Base-by-base conservation (phyloP, 2,797 vertebrate species). In the Sebastes itinus region DNA sequence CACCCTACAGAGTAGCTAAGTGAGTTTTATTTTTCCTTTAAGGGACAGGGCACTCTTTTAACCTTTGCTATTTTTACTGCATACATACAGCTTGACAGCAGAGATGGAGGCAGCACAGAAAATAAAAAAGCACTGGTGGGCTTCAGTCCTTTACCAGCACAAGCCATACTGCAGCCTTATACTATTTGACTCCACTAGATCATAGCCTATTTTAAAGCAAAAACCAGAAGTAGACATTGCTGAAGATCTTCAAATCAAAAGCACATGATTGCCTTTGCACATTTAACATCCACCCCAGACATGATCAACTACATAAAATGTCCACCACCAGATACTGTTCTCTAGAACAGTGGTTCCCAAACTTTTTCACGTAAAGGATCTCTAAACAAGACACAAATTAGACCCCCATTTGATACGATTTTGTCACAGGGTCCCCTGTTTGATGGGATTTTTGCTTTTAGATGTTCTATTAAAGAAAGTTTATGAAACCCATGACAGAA, bases 41-140 rank as follows among this genome's bases (percentile, higher is more conserved):
- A 58, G 35, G 58, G 59, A 80, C 42, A 69, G 62, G 64, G 28
- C 78, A 55, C 20, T 66, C 42, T 62, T 55, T 63, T 60, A 73
- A 77, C 42, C 59, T 59, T 83, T 55, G 64, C 12, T 77, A 62
- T 81, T 75, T 79, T 65, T 25, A 72, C 46, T 71, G 25, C 18
- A 58, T 28, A 60, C 30, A 70, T 64, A 16, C 25, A 77, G 70
- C 11, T 49, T 42, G 30, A 38, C 30, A 65, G 78, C 33, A 73
- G 63, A 60, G 52, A 23, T 54, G 13, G 33, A 59, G 14, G 49
- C 8, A 54, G 49, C 49, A 22, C 49, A 54, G 49, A 63, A 23
- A 70, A 49, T 32, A 61, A 14, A 30, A 22, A 38, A 27, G 14
- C 1, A 42, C 3, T 18, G 46, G 22, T 20, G 33, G 54, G 27